A percentile compares a stretch with the other conserved stretches of the same genome.
These are phyloP conservation scores for Mesembrinibis cayennensis DNA, from an alignment of 2,113 vertebrate genomes.

Conservation along the genomic window DNA sequence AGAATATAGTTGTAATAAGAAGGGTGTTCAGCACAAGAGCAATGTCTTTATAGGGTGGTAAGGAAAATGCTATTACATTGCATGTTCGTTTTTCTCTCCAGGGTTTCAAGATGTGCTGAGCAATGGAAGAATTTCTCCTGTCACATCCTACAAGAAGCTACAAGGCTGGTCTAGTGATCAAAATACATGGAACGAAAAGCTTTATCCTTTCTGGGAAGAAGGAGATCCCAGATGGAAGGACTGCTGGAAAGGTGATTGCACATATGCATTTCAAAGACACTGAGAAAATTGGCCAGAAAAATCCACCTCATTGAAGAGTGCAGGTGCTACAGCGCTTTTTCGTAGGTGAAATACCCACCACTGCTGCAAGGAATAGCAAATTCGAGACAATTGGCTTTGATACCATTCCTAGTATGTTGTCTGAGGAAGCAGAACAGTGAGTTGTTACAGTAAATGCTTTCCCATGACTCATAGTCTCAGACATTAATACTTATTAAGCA, in stretches of 20 bases:
- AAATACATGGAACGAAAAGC: conserved; percentile 85
- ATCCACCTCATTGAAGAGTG: not conserved
- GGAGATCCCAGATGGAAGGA: conserved; percentile 74
- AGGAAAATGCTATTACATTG: not conserved
- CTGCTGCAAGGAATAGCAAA: not conserved
- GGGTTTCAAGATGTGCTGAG: conserved; percentile 70
- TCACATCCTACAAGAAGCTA: conserved; percentile 38
- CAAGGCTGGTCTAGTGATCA: conserved; percentile 81
- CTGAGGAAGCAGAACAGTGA: not conserved
- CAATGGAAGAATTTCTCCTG: conserved; percentile 27
- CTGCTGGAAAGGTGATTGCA: conserved; percentile 75
- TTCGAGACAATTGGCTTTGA: not conserved
- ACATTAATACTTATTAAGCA: not conserved
- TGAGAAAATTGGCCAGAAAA: not conserved
- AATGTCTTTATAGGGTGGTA: not conserved
- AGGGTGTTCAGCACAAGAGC: not conserved
- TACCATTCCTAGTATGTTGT: not conserved
- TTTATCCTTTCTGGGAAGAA: conserved; percentile 83
- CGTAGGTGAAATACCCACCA: not conserved
- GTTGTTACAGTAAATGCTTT: not conserved
- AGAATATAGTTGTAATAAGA: not conserved
- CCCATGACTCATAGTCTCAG: not conserved
- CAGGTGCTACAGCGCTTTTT: not conserved
- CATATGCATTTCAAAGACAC: not conserved
- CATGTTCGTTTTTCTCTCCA: conserved; percentile 53